Percentiles rank a stretch among this genome's conserved stretches.
Conservation (phyloP, 2,113 vertebrate species). For the Eulemur rufifrons region DNA sequence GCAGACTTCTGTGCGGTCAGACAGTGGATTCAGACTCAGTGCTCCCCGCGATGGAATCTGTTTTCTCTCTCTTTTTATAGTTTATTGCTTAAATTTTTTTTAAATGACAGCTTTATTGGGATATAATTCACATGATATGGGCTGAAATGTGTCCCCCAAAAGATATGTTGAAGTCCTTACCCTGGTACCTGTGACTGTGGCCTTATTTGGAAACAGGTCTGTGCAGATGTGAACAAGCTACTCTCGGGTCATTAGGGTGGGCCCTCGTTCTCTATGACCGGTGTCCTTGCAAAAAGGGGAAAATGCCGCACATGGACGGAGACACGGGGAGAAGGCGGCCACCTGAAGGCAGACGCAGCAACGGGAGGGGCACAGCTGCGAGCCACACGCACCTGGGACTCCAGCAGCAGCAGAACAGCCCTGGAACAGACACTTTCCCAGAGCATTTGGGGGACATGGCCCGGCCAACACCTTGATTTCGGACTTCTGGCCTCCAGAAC, state of each 20-base stretch:
- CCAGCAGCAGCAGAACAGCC: not conserved
- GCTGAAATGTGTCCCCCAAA: not conserved
- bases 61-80: not conserved
- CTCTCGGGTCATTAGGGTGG: not conserved
- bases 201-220: not conserved
- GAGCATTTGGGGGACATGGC: too few relatives aligned
- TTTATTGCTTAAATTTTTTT: not conserved
- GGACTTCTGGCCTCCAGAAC: not conserved
- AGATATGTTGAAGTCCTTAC: not conserved
- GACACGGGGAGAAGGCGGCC: not conserved
- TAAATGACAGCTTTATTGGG: not conserved
- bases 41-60: rapidly evolving
- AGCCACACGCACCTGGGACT: too few relatives aligned
- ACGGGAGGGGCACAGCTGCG: rapidly evolving
- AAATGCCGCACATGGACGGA: rapidly evolving
- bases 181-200: not conserved
- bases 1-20: too few relatives aligned
- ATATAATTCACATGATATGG: not conserved
- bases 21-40: not conserved
- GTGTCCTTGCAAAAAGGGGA: not conserved
- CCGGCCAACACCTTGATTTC: not conserved
- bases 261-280: not conserved
- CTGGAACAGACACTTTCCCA: not conserved
- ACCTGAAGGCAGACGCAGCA: not conserved
- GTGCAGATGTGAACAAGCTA: too few relatives aligned